A percentile compares a stretch with the other conserved stretches of the same genome.
These are phyloP conservation scores for Artemia franciscana DNA, from an alignment of 1,140 invertebrate species.

Conservation along the genomic window DNA sequence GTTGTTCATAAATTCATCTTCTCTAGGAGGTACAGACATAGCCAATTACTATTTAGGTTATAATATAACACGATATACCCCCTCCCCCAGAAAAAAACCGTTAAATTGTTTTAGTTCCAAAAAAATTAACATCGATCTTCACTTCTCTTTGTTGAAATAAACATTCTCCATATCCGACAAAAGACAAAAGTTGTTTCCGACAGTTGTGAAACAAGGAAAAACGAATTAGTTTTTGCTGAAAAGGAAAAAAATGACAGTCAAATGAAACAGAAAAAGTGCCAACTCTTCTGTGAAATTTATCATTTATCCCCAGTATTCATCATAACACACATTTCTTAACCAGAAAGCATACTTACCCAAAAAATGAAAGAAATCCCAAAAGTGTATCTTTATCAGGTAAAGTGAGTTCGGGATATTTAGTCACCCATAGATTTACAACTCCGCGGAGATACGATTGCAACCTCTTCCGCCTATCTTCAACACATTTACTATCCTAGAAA, in stretches of 20 bases:
- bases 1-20: too few relatives aligned
- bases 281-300: neutral
- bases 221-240: too few relatives aligned
- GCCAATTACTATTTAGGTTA: too few relatives aligned
- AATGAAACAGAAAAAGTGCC: neutral
- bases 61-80: too few relatives aligned
- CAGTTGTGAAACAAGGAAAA: too few relatives aligned
- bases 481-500: constrained; percentile 44
- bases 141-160: too few relatives aligned
- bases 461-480: constrained; percentile 45
- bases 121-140: too few relatives aligned
- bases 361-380: constrained; percentile 47
- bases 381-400: constrained; percentile 41
- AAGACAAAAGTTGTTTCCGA: too few relatives aligned
- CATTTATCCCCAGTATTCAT: neutral
- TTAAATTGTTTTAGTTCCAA: too few relatives aligned
- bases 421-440: constrained; percentile 38
- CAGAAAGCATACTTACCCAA: constrained; percentile 32
- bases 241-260: neutral
- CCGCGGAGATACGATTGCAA: constrained; percentile 53
- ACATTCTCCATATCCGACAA: too few relatives aligned
- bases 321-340: neutral
- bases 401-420: constrained; percentile 39
- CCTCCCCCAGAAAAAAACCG: too few relatives aligned
- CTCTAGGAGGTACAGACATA: too few relatives aligned